phyloP scores from a whole-genome alignment of 2,113 vertebrate genomes.

The Oncorhynchus gorbuscha region DNA sequence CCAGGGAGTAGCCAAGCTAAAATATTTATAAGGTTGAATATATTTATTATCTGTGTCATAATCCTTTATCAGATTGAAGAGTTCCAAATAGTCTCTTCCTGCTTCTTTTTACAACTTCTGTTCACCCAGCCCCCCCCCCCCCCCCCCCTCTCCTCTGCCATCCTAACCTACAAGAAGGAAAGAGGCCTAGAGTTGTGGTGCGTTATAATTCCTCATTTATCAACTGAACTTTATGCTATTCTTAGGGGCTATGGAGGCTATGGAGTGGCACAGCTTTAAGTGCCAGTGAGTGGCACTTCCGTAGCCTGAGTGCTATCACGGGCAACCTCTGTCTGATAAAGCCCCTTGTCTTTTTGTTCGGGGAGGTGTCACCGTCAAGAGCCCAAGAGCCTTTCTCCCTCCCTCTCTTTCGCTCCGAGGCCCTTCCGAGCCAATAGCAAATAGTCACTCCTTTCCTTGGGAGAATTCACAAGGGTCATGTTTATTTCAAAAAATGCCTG shows the following conservation, averaged over 20 bases:
- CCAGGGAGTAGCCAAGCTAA: conserved; percentile 72
- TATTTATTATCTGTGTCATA: conserved; percentile 79
- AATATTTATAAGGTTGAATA: conserved; percentile 80
- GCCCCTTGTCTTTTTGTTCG: conserved; percentile 71
- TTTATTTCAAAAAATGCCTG: conserved; percentile 73
- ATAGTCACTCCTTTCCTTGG: conserved; percentile 40
- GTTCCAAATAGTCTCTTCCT: conserved; percentile 39
- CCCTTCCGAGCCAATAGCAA: conserved; percentile 65
- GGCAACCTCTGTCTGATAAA: conserved; percentile 76
- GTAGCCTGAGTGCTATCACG: conserved; percentile 66
- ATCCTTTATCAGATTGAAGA: conserved; percentile 65
- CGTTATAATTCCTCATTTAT: conserved; percentile 74
- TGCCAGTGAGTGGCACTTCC: conserved; percentile 80
- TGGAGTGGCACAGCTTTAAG: conserved; percentile 74
- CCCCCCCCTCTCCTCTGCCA: neutral
- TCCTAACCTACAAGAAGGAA: neutral
- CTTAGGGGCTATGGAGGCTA: conserved; percentile 60
- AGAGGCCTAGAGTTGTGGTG: conserved; percentile 40
- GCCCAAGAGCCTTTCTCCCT: conserved; percentile 45
- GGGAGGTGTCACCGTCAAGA: conserved; percentile 73
- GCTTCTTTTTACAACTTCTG: conserved; percentile 39
- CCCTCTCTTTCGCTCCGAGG: conserved; percentile 45
- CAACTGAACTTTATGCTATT: conserved; percentile 78
- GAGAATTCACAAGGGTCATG: conserved; percentile 69
- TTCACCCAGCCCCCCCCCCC: too few relatives aligned